A percentile compares a stretch with the other conserved stretches of the same genome.
These are phyloP conservation scores for Hippocampus guttulatus DNA, from an alignment of 2,113 vertebrate genomes.

Conservation along the genomic window DNA sequence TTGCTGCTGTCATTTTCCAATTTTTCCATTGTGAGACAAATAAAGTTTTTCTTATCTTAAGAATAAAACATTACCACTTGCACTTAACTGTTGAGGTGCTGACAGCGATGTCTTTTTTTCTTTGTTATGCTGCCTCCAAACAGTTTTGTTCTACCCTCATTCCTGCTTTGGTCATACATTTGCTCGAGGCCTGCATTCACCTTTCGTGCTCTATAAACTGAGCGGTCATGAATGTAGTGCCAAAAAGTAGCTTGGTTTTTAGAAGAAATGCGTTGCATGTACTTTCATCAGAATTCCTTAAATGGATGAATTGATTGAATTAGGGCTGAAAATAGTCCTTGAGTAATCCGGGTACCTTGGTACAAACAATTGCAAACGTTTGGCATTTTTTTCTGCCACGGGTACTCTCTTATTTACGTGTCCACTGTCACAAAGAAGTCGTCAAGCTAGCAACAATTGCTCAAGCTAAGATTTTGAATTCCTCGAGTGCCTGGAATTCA, in stretches of 20 bases:
- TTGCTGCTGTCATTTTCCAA: too few species aligned
- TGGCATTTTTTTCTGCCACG: too few species aligned
- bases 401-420: too few species aligned
- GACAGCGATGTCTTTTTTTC: not conserved
- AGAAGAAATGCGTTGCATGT: slow-evolving; percentile 20
- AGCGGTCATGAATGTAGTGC: slow-evolving; percentile 15
- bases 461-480: too few species aligned
- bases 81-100: not conserved
- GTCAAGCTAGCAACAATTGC: too few species aligned
- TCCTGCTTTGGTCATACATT: not conserved
- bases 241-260: slow-evolving; percentile 33
- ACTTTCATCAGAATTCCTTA: slow-evolving; percentile 16
- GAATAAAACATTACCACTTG: not conserved
- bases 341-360: too few species aligned
- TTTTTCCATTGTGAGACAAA: too few species aligned
- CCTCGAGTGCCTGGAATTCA: too few species aligned
- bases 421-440: too few species aligned
- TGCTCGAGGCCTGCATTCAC: slow-evolving; percentile 32
- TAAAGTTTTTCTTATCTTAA: too few species aligned
- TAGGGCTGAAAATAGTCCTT: too few species aligned
- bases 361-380: too few species aligned
- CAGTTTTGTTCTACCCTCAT: not conserved
- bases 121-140: not conserved
- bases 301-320: slow-evolving; percentile 17
- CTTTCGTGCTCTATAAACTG: slow-evolving; percentile 27